These are phyloP conservation scores for Tetragnatha montana DNA, from an alignment of 2,888 invertebrate genomes.

Conservation along the genomic window DNA sequence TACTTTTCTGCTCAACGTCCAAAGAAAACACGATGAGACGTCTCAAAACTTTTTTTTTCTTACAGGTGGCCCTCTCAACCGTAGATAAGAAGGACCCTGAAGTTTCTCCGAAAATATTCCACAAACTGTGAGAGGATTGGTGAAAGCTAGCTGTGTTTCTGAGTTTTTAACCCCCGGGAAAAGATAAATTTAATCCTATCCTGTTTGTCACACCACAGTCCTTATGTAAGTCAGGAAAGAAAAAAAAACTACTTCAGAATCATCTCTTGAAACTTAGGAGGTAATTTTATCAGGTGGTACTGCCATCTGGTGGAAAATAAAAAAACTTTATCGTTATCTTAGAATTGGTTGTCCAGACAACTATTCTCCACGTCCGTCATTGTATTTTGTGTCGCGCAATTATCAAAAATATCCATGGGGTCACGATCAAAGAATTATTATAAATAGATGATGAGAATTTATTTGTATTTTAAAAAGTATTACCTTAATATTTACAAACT, in stretches of 20 bases:
- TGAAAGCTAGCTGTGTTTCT: not conserved
- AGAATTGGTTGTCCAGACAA: not conserved
- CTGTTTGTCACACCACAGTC: not conserved
- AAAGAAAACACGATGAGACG: too few species aligned
- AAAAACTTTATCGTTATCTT: not conserved
- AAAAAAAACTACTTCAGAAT: not conserved
- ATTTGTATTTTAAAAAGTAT: too few species aligned
- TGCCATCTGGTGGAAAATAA: not conserved
- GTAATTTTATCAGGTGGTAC: too few species aligned
- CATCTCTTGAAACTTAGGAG: not conserved
- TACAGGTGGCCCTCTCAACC: too few species aligned
- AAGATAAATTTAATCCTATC: not conserved
- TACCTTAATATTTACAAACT: too few species aligned
- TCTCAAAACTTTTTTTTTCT: too few species aligned
- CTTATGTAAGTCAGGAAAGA: not conserved
- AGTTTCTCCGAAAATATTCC: not conserved
- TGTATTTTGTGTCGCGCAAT: too few species aligned
- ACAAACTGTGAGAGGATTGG: not conserved
- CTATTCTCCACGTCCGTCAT: too few species aligned
- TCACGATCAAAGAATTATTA: too few species aligned
- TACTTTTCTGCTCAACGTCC: too few species aligned
- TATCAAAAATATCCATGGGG: too few species aligned
- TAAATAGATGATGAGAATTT: too few species aligned
- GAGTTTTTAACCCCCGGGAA: not conserved
- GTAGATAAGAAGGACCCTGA: not conserved